Conservation (phyloP, 2,797 vertebrate genomes). For the Lithobates pipiens region DNA sequence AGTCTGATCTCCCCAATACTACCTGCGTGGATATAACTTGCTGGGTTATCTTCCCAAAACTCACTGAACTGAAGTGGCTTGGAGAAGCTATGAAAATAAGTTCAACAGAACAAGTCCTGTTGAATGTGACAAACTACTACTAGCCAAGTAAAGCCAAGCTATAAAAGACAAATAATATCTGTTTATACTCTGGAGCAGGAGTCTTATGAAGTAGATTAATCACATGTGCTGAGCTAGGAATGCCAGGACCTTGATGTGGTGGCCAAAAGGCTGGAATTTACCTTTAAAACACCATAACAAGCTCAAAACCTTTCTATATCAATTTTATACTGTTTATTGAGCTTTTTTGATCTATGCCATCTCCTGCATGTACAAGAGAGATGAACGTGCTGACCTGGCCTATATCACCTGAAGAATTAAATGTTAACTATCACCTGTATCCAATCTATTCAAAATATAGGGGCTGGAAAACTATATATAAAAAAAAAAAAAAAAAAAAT, state of each 20-base stretch:
- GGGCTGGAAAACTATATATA: too few relatives aligned
- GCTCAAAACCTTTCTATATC: constrained; percentile 12
- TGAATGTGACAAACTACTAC: too few relatives aligned
- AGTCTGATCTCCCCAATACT: too few relatives aligned
- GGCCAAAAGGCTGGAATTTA: constrained; percentile 9
- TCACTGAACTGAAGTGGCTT: too few relatives aligned
- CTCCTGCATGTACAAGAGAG: constrained; percentile 5
- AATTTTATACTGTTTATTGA: constrained; percentile 23
- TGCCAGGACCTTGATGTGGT: constrained; percentile 22
- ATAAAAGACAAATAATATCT: neutral
- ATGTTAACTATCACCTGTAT: neutral
- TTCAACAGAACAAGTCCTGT: too few relatives aligned
- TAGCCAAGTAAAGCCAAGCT: neutral
- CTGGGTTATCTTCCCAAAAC: too few relatives aligned
- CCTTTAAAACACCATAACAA: neutral
- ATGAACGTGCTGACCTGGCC: constrained; percentile 10
- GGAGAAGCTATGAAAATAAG: too few relatives aligned
- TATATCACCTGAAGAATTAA: neutral
- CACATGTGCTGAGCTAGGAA: constrained; percentile 8
- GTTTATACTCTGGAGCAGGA: constrained; percentile 18
- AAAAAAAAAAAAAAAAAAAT: too few relatives aligned
- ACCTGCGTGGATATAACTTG: too few relatives aligned
- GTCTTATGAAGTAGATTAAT: constrained; percentile 39
- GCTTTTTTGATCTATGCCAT: neutral
- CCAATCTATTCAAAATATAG: too few relatives aligned